These are phyloP conservation scores for Myiotriccus ornatus DNA, from an alignment of 2,797 vertebrate species.

Conservation along the genomic window DNA sequence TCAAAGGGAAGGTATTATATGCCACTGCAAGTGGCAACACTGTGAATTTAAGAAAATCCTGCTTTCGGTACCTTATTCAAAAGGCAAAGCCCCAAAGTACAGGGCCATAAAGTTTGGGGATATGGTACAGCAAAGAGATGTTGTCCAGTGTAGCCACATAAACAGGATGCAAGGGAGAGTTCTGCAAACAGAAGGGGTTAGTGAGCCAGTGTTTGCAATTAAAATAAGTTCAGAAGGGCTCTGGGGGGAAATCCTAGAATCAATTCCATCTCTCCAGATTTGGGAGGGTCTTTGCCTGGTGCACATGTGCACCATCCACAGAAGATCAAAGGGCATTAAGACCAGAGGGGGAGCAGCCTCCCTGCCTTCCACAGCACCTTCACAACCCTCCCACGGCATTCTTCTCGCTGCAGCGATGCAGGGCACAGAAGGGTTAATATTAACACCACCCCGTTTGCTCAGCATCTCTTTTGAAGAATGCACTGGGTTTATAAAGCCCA, in stretches of 20 bases:
- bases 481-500: conserved; percentile 55
- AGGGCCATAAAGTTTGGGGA: background rate
- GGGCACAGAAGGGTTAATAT: conserved; percentile 30
- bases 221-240: conserved; percentile 13
- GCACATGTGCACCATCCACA: background rate
- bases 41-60: background rate
- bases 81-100: background rate
- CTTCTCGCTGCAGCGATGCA: accelerated
- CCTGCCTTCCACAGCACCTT: background rate
- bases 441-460: conserved; percentile 24
- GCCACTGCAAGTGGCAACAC: background rate
- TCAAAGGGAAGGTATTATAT: background rate
- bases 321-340: background rate
- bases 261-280: background rate
- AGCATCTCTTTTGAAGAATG: conserved; percentile 49
- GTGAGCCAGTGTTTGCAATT: background rate
- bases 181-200: background rate
- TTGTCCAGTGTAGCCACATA: background rate
- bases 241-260: background rate
- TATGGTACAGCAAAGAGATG: background rate
- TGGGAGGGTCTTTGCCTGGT: background rate
- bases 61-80: background rate
- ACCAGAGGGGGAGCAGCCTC: background rate
- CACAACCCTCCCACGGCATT: background rate
- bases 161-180: background rate